Conservation (phyloP, 2,797 vertebrate species). For the Liasis olivaceus region DNA sequence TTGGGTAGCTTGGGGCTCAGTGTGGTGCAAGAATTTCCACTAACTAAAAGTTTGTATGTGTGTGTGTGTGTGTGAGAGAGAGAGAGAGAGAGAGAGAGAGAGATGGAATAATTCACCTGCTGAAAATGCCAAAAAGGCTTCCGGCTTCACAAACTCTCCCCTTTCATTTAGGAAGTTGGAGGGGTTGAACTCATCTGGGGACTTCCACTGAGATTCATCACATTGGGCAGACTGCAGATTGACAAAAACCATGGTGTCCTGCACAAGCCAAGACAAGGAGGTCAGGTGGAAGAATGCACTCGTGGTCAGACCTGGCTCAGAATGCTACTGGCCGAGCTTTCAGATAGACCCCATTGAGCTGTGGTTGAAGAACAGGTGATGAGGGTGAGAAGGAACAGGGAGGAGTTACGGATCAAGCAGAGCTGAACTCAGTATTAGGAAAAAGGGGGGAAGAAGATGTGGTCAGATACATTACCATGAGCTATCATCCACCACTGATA, state of each 20-base stretch:
- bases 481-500: too few relatives aligned
- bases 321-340: neutral
- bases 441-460: too few relatives aligned
- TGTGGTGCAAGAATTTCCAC: neutral
- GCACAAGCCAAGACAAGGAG: neutral
- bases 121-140: conserved; percentile 37
- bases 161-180: conserved; percentile 39
- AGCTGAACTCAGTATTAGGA: too few relatives aligned
- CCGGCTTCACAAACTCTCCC: conserved; percentile 20
- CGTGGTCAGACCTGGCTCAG: neutral
- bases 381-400: too few relatives aligned
- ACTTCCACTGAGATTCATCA: conserved; percentile 39
- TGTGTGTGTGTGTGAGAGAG: too few relatives aligned
- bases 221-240: conserved; percentile 20
- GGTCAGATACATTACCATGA: too few relatives aligned
- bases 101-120: conserved; percentile 9
- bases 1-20: neutral
- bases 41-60: neutral
- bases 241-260: conserved; percentile 13
- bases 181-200: conserved; percentile 41
- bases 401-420: too few relatives aligned
- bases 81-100: too few relatives aligned
- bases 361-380: neutral
- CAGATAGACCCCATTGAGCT: neutral
- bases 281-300: neutral